phyloP scores from a whole-genome alignment of 2,113 vertebrate species.

The Anoplopoma fimbria region DNA sequence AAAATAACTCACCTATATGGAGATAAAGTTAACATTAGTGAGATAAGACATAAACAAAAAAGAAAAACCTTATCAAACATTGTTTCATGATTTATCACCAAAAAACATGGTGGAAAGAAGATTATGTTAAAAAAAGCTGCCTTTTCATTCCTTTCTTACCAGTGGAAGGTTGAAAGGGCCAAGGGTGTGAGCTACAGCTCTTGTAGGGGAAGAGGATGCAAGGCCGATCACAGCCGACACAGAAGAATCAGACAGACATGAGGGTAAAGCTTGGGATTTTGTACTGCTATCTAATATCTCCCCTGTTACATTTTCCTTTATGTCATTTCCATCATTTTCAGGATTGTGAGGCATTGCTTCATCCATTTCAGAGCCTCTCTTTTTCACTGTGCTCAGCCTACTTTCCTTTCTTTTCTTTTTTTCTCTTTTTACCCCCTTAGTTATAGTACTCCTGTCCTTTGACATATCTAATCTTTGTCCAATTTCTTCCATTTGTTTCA shows the following conservation, averaged over 20 bases:
- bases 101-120: neutral
- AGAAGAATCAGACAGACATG: constrained; percentile 55
- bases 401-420: constrained; percentile 5
- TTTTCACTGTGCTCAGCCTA: neutral
- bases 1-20: constrained; percentile 82
- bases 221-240: constrained; percentile 81
- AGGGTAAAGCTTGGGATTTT: constrained; percentile 2
- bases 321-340: neutral
- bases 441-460: neutral
- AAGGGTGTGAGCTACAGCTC: constrained; percentile 79
- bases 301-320: neutral
- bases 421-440: neutral
- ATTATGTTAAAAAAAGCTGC: no score
- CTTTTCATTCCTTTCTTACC: constrained; percentile 61
- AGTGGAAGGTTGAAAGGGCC: constrained; percentile 80
- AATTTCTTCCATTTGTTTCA: neutral
- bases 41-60: neutral
- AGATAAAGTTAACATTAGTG: constrained; percentile 16
- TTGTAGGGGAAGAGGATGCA: constrained; percentile 82
- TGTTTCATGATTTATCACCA: neutral
- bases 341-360: neutral
- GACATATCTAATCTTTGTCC: neutral
- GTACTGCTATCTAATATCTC: neutral
- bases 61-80: neutral
- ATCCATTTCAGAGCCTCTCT: neutral